Evolutionary conservation across 2,797 vertebrate species (phyloP).

Genomic region (Xyrichtys novacula): DNA sequence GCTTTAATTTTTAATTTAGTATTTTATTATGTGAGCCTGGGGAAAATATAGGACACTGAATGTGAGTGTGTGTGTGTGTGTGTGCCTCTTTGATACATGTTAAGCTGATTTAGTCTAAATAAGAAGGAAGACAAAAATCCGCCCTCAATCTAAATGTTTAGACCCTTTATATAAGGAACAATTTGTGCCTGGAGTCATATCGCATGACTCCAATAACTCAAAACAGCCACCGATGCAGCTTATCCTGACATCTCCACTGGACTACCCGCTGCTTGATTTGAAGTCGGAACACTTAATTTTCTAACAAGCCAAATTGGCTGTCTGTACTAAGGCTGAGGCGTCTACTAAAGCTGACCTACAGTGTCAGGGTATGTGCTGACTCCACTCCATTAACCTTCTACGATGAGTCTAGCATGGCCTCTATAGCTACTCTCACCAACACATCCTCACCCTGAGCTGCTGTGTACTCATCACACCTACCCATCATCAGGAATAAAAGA

Average conservation of each 20-base stretch:
- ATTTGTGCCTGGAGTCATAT: constrained; percentile 36
- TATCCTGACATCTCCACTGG: not conserved
- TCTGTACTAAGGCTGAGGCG: not conserved
- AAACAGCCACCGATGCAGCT: not conserved
- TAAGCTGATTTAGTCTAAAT: constrained; percentile 47
- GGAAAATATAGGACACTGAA: constrained; percentile 14
- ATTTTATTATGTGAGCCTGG: constrained; percentile 9
- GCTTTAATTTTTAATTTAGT: constrained; percentile 1
- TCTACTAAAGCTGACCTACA: constrained; percentile 13
- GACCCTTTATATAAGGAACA: constrained; percentile 30
- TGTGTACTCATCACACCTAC: not conserved
- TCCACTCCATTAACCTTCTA: constrained; percentile 30
- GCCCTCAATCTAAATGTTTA: constrained; percentile 37
- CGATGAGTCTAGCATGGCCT: not conserved
- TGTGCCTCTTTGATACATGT: constrained; percentile 20
- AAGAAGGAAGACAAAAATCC: not conserved
- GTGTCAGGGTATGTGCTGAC: not conserved
- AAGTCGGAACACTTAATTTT: constrained; percentile 11
- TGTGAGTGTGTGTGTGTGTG: not conserved
- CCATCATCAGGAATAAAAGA: not conserved
- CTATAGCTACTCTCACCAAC: not conserved
- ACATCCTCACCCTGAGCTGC: not conserved
- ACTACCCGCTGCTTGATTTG: constrained; percentile 7
- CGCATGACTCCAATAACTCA: constrained; percentile 32
- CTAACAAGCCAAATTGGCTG: not conserved